Base-by-base conservation (phyloP, 2,113 vertebrate species). In the Trachemys scripta region DNA sequence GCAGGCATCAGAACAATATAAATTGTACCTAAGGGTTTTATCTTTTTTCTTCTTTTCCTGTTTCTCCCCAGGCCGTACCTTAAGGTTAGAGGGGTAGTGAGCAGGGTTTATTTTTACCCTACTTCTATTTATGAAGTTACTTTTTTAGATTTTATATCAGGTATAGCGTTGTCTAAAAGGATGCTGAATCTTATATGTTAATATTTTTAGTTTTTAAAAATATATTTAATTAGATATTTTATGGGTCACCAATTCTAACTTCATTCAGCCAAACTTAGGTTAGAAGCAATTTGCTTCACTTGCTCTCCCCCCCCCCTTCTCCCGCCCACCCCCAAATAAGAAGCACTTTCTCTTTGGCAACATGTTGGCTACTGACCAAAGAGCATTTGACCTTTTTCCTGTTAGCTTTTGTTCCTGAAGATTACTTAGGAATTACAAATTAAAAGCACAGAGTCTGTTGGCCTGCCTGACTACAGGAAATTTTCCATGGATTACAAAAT, bases 311-410 rank as follows among this genome's bases (percentile, higher is more conserved):
- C 12, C 13, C 14, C 50, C 50, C 13, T 50, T 54, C 10, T 3
- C 9, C 6, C 5, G 2, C 3, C 14, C 8, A 8, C 8, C 53
- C 8, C 1, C 10, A 50, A 7, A 53, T 53, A 53, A 59, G 14
- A n/a, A n/a, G 13, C 62, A n/a, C 35, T n/a, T 69, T 69, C 62
- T 35, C 4, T 69, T 69, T 69, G 35, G 35, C 65, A 69, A 69
- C 35, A 69, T n/a, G 35, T 69, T 35, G 35, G 65, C 35, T 69
- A 19, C 17, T 69, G 17, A n/a, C 65, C 17, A 69, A 69, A 69
- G 35, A 10, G 14, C 17, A 17, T n/a, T 38, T 69, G 35, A 69
- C 19, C 20, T 69, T 69, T n/a, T 69, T 69, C 35, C 62, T 20
- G 35, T 20, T 38, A n/a, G 35, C 65, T 69, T n/a, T n/a, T 69